Evolutionary conservation across 2,797 vertebrate genomes (phyloP).

Genomic region (Masticophis lateralis): DNA sequence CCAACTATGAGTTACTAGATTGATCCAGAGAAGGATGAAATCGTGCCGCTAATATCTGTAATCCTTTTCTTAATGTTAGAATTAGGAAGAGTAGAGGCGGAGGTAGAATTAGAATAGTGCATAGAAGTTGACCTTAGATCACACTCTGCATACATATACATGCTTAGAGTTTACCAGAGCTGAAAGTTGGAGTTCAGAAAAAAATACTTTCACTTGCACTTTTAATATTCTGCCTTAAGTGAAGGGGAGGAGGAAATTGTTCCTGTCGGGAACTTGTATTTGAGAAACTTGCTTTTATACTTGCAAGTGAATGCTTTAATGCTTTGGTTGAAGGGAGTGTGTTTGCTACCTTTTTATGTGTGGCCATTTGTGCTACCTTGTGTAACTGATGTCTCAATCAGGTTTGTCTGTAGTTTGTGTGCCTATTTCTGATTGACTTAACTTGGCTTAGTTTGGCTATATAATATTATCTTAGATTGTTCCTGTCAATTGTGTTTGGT

Average conservation of each 20-base stretch:
- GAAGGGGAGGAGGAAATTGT: background rate
- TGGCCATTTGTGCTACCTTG: background rate
- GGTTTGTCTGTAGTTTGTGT: background rate
- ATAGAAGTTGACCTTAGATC: background rate
- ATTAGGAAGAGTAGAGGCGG: background rate
- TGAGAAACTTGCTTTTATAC: background rate
- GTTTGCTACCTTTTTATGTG: background rate
- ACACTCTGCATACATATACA: background rate
- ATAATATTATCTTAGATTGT: background rate
- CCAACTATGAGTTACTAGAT: background rate
- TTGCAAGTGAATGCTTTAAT: background rate
- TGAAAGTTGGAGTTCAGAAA: background rate
- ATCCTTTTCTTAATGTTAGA: background rate
- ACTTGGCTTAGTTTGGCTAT: background rate
- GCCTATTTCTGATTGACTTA: background rate
- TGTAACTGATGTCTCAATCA: background rate
- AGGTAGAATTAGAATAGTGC: background rate
- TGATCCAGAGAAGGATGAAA: background rate
- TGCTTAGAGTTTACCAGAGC: background rate
- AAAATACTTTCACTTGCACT: background rate
- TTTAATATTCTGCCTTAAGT: background rate
- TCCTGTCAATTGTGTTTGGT: background rate
- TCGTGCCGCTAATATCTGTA: background rate
- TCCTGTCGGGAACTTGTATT: background rate
- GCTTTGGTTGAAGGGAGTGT: background rate